phyloP scores from a whole-genome alignment of 2,888 invertebrate genomes.

The Torymus tubicola region DNA sequence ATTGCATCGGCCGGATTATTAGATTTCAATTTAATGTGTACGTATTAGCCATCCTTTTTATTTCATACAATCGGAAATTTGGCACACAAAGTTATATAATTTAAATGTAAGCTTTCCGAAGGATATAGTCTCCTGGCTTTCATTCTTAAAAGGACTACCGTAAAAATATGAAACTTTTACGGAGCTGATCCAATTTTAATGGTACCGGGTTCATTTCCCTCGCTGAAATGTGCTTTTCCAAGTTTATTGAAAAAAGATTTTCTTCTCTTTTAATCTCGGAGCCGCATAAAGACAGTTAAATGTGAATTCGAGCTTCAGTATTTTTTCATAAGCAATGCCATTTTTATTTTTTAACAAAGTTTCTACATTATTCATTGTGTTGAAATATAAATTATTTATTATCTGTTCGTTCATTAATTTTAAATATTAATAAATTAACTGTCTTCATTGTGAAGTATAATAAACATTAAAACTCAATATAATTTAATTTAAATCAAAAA shows the following conservation, averaged over 20 bases:
- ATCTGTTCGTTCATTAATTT: too few species aligned
- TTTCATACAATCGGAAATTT: too few species aligned
- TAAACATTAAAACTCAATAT: not conserved
- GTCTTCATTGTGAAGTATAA: too few species aligned
- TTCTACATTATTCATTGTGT: too few species aligned
- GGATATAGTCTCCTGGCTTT: not conserved
- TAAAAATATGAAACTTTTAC: conserved; percentile 48
- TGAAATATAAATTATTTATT: too few species aligned
- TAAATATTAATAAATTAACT: too few species aligned
- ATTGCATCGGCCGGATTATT: too few species aligned
- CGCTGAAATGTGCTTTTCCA: conserved; percentile 9
- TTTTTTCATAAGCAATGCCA: conserved; percentile 19
- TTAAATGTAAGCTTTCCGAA: conserved; percentile 6
- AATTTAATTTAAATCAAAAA: not conserved
- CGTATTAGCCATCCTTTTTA: too few species aligned
- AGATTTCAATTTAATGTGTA: too few species aligned
- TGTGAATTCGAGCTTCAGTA: not conserved
- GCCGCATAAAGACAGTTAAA: conserved; percentile 31
- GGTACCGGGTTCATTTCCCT: conserved; percentile 36
- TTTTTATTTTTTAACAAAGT: not conserved
- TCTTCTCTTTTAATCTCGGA: conserved; percentile 33
- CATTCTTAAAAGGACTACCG: conserved; percentile 6
- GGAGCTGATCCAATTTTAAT: conserved; percentile 47
- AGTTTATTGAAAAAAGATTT: conserved; percentile 44
- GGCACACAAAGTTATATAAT: conserved; percentile 2